Percentiles rank a stretch among this genome's conserved stretches.
phyloP scores from a whole-genome alignment of 37 sponge, comb jelly and placozoan species.

The Cladorhizidae sp. region DNA sequence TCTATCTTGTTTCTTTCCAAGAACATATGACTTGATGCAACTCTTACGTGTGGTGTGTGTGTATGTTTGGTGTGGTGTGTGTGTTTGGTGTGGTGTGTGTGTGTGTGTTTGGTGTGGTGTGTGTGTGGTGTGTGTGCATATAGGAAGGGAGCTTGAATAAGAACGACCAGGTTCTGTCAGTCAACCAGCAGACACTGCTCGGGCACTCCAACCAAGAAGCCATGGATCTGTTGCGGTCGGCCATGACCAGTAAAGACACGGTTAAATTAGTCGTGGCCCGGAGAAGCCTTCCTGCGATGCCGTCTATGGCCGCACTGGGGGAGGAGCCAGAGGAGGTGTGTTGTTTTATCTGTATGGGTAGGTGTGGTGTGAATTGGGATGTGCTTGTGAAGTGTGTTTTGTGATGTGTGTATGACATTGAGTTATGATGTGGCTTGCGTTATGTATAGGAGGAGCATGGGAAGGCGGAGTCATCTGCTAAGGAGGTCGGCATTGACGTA shows the following conservation, averaged over 20 bases:
- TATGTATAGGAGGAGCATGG: too few relatives aligned
- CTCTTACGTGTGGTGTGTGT: too few relatives aligned
- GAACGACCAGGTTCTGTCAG: slow-evolving; percentile 74
- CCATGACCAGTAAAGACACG: slow-evolving; percentile 31
- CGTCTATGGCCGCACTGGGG: slow-evolving; percentile 46
- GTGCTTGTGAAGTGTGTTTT: background rate
- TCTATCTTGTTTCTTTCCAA: too few relatives aligned
- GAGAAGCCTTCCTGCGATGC: background rate
- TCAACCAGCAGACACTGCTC: slow-evolving; percentile 58
- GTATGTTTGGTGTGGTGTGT: too few relatives aligned
- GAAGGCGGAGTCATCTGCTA: too few relatives aligned
- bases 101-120: too few relatives aligned
- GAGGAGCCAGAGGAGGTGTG: slow-evolving; percentile 45
- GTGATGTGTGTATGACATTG: background rate
- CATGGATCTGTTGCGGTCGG: slow-evolving; percentile 67
- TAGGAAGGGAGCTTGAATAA: slow-evolving; percentile 73
- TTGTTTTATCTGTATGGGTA: background rate
- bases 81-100: too few relatives aligned
- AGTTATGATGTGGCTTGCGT: too few relatives aligned
- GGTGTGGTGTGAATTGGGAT: background rate
- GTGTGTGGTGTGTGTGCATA: background rate
- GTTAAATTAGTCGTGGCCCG: slow-evolving; percentile 46
- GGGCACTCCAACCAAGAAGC: slow-evolving; percentile 70
- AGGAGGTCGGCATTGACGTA: too few relatives aligned
- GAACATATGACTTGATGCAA: too few relatives aligned